Evolutionary conservation across 2,888 invertebrate genomes (phyloP).

Genomic region (Cerceris rybyensis): DNA sequence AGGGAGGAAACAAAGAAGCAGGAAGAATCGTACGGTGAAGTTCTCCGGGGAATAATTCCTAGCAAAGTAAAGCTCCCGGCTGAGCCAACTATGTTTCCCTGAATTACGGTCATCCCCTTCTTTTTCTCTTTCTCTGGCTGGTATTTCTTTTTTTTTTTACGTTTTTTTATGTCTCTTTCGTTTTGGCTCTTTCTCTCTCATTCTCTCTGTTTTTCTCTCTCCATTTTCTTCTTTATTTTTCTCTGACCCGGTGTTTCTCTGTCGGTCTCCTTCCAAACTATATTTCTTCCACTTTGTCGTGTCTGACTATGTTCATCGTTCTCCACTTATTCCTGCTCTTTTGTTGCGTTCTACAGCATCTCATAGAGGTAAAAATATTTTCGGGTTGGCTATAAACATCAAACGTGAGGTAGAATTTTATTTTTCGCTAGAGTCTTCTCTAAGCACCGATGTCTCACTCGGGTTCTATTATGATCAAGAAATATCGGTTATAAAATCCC

Average conservation of each 20-base stretch:
- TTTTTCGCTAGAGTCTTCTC: too few species aligned
- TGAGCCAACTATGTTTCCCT: constrained; percentile 47
- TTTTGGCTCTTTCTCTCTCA: neutral
- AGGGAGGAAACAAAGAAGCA: constrained; percentile 29
- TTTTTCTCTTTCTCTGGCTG: constrained; percentile 34
- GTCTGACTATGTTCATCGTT: too few species aligned
- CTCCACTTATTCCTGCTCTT: too few species aligned
- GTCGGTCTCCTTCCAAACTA: too few species aligned
- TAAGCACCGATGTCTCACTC: neutral
- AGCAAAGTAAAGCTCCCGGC: constrained; percentile 53
- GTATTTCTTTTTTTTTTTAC: constrained; percentile 30
- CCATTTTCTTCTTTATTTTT: too few species aligned
- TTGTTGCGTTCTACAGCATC: too few species aligned
- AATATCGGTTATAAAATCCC: neutral
- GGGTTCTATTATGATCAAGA: neutral
- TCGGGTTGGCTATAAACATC: neutral
- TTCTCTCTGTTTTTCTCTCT: neutral
- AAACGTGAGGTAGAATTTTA: too few species aligned
- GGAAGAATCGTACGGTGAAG: constrained; percentile 34
- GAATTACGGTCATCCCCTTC: constrained; percentile 56
- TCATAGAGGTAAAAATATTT: neutral
- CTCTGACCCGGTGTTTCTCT: too few species aligned
- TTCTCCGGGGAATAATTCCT: constrained; percentile 59
- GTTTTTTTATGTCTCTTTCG: neutral
- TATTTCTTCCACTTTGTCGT: too few species aligned